Evolutionary conservation across 2,113 vertebrate genomes (phyloP).

Genomic region (Danionella cerebrum): DNA sequence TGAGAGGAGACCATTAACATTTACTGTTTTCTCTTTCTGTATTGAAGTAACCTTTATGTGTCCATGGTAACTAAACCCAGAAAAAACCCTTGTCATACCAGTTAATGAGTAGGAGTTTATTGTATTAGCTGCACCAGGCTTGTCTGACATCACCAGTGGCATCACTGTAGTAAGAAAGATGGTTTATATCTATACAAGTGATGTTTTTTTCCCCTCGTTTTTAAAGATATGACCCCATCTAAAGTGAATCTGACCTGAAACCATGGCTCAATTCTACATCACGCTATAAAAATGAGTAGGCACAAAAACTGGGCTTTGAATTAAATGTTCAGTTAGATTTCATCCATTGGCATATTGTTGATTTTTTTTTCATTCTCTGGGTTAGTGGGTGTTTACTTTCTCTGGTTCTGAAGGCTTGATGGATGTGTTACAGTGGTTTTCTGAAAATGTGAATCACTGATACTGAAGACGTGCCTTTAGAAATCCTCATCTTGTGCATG

Average conservation of each 20-base stretch:
- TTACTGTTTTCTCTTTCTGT: background rate
- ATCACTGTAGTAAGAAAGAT: background rate
- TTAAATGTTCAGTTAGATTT: too few species aligned
- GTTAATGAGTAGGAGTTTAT: background rate
- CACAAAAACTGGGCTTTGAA: too few species aligned
- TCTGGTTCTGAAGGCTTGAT: background rate
- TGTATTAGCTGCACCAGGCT: background rate
- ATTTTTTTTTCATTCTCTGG: too few species aligned
- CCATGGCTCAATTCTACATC: too few species aligned
- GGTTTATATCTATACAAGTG: background rate
- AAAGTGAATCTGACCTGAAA: background rate
- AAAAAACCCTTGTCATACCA: background rate
- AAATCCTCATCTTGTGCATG: background rate
- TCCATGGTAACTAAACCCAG: background rate
- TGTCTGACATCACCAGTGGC: background rate
- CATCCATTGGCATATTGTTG: too few species aligned
- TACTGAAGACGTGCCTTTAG: background rate
- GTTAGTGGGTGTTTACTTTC: too few species aligned
- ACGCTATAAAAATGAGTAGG: too few species aligned
- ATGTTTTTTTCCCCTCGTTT: background rate
- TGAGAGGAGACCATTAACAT: background rate
- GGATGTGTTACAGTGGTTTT: too few species aligned
- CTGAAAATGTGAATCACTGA: too few species aligned
- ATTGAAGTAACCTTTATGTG: background rate
- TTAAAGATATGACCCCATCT: background rate